These are phyloP conservation scores for Melozone crissalis DNA, from an alignment of 2,113 vertebrate species.

Conservation along the genomic window DNA sequence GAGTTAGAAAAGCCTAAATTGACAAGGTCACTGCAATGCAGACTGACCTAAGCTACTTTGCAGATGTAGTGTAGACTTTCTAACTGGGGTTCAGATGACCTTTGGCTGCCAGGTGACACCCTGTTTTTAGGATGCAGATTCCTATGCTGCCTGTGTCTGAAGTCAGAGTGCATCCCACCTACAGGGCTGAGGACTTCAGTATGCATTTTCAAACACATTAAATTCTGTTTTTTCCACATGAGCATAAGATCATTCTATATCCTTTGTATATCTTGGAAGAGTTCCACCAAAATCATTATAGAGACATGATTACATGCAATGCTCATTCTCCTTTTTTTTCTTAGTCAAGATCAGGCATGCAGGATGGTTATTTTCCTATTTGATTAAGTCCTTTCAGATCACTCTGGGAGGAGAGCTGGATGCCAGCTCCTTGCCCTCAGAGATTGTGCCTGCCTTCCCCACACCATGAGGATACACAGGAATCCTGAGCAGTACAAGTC, in stretches of 20 bases:
- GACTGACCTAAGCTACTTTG: background rate
- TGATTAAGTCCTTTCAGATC: background rate
- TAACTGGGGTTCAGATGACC: background rate
- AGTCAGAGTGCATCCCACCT: background rate
- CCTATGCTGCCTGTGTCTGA: background rate
- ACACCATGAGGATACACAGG: background rate
- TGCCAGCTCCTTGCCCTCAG: background rate
- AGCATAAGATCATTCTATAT: background rate
- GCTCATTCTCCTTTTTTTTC: background rate
- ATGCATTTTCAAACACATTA: background rate
- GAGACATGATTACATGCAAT: background rate
- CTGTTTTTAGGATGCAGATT: background rate
- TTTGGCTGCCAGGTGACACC: background rate
- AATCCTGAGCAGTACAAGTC: background rate
- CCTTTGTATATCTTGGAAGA: background rate
- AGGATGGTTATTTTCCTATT: background rate
- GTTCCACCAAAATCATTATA: background rate
- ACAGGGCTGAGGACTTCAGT: background rate
- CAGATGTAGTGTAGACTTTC: background rate
- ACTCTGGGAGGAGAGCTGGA: background rate
- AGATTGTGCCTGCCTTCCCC: background rate
- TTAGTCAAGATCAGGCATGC: background rate
- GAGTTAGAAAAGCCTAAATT: background rate
- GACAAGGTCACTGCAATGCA: background rate
- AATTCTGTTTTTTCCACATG: fast-evolving